These are phyloP conservation scores for Lutraria rhynchaena DNA, from an alignment of 1,140 invertebrate species.

Conservation along the genomic window DNA sequence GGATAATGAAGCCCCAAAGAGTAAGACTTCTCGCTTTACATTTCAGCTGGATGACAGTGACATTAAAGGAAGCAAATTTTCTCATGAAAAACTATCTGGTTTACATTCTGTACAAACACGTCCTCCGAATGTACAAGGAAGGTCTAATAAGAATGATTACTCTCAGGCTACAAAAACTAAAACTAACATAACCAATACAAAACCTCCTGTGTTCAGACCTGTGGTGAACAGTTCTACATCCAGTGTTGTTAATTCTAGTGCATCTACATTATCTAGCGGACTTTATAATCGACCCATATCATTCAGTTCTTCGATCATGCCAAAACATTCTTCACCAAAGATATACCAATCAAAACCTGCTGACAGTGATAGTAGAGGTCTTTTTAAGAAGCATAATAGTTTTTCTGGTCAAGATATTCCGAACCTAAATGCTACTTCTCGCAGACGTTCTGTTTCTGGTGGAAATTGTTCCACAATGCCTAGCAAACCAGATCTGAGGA, in stretches of 20 bases:
- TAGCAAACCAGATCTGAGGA: not conserved
- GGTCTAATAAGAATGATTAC: no score
- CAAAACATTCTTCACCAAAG: not conserved
- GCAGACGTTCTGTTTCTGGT: slow-evolving; percentile 19
- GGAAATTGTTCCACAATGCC: not conserved
- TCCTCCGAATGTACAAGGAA: no score
- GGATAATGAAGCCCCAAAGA: slow-evolving; percentile 30
- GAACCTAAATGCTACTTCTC: not conserved
- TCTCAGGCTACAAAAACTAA: no score
- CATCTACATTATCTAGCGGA: no score
- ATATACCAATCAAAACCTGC: not conserved
- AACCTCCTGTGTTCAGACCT: no score
- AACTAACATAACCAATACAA: no score
- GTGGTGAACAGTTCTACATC: no score
- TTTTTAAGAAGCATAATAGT: slow-evolving; percentile 58
- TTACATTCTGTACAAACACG: no score
- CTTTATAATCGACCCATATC: no score
- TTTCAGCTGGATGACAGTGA: slow-evolving; percentile 24
- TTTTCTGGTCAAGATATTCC: slow-evolving; percentile 32
- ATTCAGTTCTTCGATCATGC: not conserved
- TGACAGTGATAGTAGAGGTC: not conserved
- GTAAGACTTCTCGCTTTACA: slow-evolving; percentile 45
- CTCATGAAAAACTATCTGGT: no score
- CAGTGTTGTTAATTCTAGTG: no score
- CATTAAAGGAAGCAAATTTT: not conserved